Percentiles rank a stretch among this genome's conserved stretches.
Conservation (phyloP, 2,888 invertebrate genomes). For the Formica aserva region DNA sequence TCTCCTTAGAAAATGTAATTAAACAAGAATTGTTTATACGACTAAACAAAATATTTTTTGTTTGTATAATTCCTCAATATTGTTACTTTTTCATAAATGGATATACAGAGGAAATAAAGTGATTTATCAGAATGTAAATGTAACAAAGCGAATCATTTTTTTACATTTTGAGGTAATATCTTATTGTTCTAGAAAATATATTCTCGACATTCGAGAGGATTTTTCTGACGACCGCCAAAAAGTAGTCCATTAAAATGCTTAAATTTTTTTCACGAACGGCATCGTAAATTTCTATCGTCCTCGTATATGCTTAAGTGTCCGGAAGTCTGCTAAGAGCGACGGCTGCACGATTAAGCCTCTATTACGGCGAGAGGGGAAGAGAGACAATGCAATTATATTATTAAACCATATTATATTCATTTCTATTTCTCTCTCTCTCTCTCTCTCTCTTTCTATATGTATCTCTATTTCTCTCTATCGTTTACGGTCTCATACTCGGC, state of each 20-base stretch:
- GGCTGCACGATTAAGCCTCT: conserved; percentile 63
- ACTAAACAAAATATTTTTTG: neutral
- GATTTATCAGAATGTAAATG: conserved; percentile 21
- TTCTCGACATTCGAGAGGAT: neutral
- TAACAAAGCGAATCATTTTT: neutral
- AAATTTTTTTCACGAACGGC: neutral
- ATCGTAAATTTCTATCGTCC: neutral
- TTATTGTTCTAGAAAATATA: conserved; percentile 16
- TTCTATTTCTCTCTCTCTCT: neutral
- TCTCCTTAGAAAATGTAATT: neutral
- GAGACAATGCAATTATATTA: conserved; percentile 68
- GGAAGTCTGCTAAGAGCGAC: conserved; percentile 36
- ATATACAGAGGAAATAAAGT: neutral
- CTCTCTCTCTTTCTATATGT: neutral
- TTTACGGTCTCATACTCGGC: neutral
- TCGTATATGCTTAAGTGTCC: neutral
- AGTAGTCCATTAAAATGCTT: neutral
- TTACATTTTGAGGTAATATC: neutral
- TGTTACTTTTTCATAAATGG: conserved; percentile 2
- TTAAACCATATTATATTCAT: conserved; percentile 69
- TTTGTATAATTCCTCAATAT: conserved; percentile 8
- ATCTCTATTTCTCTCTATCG: neutral
- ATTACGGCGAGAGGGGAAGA: conserved; percentile 54
- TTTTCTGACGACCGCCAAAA: neutral
- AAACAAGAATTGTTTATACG: conserved; percentile 14